Percentiles rank a stretch among this genome's conserved stretches.
Evolutionary conservation across 2,113 vertebrate species (phyloP).

Genomic region (Myodes glareolus): DNA sequence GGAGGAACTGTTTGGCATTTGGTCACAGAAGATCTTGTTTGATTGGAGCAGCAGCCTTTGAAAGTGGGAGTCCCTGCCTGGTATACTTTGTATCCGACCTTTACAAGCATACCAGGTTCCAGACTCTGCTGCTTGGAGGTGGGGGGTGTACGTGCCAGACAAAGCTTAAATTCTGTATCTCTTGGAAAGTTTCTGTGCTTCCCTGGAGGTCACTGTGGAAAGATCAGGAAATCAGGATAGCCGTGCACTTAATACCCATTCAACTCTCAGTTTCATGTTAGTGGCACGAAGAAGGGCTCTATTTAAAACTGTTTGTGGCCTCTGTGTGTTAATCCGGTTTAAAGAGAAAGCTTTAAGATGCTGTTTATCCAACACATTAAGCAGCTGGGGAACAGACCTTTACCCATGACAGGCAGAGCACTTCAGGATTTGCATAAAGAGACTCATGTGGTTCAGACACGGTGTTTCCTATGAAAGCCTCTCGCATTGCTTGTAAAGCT

Average conservation of each 20-base stretch:
- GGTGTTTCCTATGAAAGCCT: conserved; percentile 86
- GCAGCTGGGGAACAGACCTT: conserved; percentile 86
- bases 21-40: conserved; percentile 61
- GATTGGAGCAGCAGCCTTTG: conserved; percentile 76
- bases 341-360: conserved; percentile 87
- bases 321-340: conserved; percentile 86
- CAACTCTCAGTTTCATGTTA: conserved; percentile 81
- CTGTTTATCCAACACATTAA: conserved; percentile 87
- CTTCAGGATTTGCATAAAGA: conserved; percentile 84
- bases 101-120: conserved; percentile 66
- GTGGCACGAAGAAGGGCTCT: conserved; percentile 84
- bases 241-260: conserved; percentile 77
- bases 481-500: conserved; percentile 89
- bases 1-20: conserved; percentile 65
- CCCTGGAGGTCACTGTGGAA: conserved; percentile 79
- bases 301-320: conserved; percentile 84
- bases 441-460: conserved; percentile 86
- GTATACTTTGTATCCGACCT: conserved; percentile 70
- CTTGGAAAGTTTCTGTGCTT: conserved; percentile 64
- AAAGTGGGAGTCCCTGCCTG: conserved; percentile 77
- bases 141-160: conserved; percentile 78
- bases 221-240: conserved; percentile 78
- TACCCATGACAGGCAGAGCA: conserved; percentile 85
- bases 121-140: conserved; percentile 66
- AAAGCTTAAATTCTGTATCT: conserved; percentile 79